Percentiles rank a stretch among this genome's conserved stretches.
These are phyloP conservation scores for Cordilura impudica DNA, from an alignment of 2,888 invertebrate genomes.

Conservation along the genomic window DNA sequence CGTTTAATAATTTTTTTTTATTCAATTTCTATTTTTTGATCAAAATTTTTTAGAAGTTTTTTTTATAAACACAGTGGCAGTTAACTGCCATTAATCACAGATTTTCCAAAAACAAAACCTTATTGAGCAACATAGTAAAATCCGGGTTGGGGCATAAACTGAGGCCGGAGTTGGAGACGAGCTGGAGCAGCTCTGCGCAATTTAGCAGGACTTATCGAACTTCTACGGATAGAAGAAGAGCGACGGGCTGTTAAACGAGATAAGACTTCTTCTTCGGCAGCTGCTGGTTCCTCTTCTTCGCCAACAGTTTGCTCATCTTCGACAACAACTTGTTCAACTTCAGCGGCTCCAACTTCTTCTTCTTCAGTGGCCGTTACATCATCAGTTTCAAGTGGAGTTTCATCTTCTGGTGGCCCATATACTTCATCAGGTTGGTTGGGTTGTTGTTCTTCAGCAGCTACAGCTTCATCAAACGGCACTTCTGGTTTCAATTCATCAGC, in stretches of 20 bases:
- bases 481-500: constrained; percentile 74
- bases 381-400: constrained; percentile 36
- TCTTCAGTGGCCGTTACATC: constrained; percentile 8
- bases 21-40: too few relatives aligned
- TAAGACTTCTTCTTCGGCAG: constrained; percentile 32
- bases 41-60: too few relatives aligned
- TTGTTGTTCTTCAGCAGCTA: constrained; percentile 41
- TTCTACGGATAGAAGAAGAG: constrained; percentile 46
- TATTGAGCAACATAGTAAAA: constrained; percentile 50
- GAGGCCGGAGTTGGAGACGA: constrained; percentile 49
- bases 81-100: constrained; percentile 21
- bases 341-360: neutral
- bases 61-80: too few relatives aligned
- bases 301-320: constrained; percentile 31
- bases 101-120: neutral
- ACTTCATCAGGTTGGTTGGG: constrained; percentile 62
- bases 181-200: constrained; percentile 57
- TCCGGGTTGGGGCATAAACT: constrained; percentile 48
- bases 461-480: constrained; percentile 71
- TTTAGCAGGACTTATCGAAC: constrained; percentile 59
- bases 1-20: too few relatives aligned
- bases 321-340: constrained; percentile 33
- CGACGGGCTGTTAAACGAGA: constrained; percentile 61
- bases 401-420: constrained; percentile 60
- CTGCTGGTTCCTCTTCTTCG: neutral